Base-by-base conservation (phyloP, 2,888 invertebrate species). In the Morinoia aosen region DNA sequence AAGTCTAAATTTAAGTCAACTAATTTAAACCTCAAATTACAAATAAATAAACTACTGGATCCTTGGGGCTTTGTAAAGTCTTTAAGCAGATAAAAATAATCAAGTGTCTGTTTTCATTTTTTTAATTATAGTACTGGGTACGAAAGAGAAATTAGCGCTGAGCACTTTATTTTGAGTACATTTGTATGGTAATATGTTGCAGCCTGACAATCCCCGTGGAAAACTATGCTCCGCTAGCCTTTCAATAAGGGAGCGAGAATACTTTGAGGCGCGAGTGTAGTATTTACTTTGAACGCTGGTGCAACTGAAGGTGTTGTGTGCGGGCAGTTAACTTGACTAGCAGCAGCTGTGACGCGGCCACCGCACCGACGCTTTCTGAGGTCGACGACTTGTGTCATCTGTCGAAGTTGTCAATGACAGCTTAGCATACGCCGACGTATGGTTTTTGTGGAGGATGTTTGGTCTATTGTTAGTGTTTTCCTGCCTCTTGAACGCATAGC, bases 371-470 rank as follows among this genome's bases (percentile, higher is more conserved):
- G 39, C 40, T 12, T 40, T 90, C 25, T 16, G 40, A 90, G 90
- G 90, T 90, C 90, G 90, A 90, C 48, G 90, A 48, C 90, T 90
- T 40, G 40, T 90, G 90, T 90, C 90, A 90, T 90, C 11, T 90
- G 90, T 90, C 90, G 90, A 90, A 90, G 90, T 14, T 48, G 39
- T 90, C 90, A 40, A 90, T 76, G 76, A 19, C 61, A 61, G 76
- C 25, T 76, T 76, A 19, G 76, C 76, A 76, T 12, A 19, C 16
- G 25, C 76, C 25, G 76, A 33, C 76, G 76, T 19, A 12, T 12
- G 19, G 61, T 76, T 76, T 76, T 76, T 76, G 19, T 76, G 76
- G 76, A 76, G 76, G 8, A 25, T 76, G 76, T 76, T 76, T 76
- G 25, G 76, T 33, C 76, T 76, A 76, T 76, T 16, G 76, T 19